Percentiles rank a stretch among this genome's conserved stretches.
These are phyloP conservation scores for Neoaliturus tenellus DNA, from an alignment of 2,888 invertebrate species.

Conservation along the genomic window DNA sequence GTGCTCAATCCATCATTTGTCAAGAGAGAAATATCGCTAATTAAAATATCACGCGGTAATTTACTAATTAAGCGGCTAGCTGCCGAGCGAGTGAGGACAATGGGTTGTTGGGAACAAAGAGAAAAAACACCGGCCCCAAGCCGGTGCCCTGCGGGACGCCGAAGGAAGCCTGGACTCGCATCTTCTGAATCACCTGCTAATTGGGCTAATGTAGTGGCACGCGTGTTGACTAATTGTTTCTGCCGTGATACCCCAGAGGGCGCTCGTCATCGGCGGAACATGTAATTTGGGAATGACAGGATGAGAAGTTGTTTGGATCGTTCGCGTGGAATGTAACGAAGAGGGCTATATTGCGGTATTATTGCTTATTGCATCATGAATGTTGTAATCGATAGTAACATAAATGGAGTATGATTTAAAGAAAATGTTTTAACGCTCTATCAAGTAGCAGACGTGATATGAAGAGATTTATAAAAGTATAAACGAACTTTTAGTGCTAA, in stretches of 20 bases:
- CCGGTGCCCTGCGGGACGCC: not conserved
- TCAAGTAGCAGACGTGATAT: too few relatives aligned
- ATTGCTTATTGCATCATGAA: too few relatives aligned
- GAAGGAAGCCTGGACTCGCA: not conserved
- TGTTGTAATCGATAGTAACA: too few relatives aligned
- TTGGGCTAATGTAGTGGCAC: constrained; percentile 18
- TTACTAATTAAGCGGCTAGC: not conserved
- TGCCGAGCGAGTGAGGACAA: constrained; percentile 19
- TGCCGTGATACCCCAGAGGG: not conserved
- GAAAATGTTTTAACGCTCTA: too few relatives aligned
- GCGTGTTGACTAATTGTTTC: not conserved
- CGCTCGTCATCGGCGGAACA: too few relatives aligned
- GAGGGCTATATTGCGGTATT: too few relatives aligned
- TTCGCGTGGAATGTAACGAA: too few relatives aligned
- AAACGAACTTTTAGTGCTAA: too few relatives aligned
- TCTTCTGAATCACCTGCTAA: constrained; percentile 8
- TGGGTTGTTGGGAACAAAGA: constrained; percentile 49
- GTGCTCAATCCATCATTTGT: not conserved
- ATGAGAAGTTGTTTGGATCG: too few relatives aligned
- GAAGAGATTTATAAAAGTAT: too few relatives aligned
- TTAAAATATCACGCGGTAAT: constrained; percentile 28
- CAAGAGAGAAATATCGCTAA: not conserved
- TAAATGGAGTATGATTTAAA: too few relatives aligned
- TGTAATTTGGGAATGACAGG: not conserved
- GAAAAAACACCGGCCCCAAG: not conserved